Evolutionary conservation across 2,797 vertebrate genomes (phyloP), one percentile per base, ranked within the genome.

Genomic region (Trachurus trachurus): DNA sequence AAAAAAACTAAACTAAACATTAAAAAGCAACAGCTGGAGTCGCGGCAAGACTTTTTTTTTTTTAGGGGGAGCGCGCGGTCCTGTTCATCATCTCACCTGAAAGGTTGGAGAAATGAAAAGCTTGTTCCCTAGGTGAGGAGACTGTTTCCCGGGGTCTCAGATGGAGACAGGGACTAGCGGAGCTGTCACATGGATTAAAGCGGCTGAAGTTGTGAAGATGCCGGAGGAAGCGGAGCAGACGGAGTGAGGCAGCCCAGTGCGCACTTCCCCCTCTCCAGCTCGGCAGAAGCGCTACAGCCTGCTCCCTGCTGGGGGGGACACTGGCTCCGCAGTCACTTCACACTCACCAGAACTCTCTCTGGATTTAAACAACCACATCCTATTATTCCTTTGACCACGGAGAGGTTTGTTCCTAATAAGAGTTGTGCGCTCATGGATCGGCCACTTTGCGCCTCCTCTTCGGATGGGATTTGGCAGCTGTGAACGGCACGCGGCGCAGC

Each of bases 161-260:
- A 26, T n/a, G 49, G 64, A 53, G 1, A 42, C 9, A 29, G 13
- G n/a, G 8, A 6, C 4, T 6, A 34, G 5, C 6, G 1, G 0
- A 50, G 44, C 54, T 49, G 52, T 31, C 1, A 76, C 54, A 61
- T 34, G 79, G 65, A 70, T 40, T 60, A 57, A 12, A 44, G 76
- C 76, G 59, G 59, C 67, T 66, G 34, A 84, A 82, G 80, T 78
- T 83, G 62, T 1, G 71, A 61, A 58, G 79, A 84, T 75, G 77
- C 50, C 31, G 69, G 76, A 80, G 45, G 81, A 74, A n/a, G 60
- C 37, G 73, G 66, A 54, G 82, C 63, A 11, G 69, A 37, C 70
- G 71, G 68, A 83, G 63, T 82, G 80, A 85, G 37, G 75, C 68
- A 16, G 58, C 67, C 79, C 80, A 70, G 86, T 40, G 85, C 85